Conservation (phyloP, 2,113 vertebrate species). For the Silurus glanis region DNA sequence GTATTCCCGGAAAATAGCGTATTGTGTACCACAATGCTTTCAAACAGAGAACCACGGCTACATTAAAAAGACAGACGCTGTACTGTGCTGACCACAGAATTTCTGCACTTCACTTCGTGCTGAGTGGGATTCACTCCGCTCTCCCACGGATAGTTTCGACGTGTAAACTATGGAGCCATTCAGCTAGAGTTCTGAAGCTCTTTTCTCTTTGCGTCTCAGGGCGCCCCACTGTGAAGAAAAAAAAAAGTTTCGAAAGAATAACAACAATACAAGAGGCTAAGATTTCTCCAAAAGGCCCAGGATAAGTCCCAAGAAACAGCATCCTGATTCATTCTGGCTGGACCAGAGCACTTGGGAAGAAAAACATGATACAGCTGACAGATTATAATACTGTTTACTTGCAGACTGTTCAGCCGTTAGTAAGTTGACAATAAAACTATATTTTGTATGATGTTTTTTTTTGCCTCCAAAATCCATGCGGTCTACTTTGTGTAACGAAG, state of each 20-base stretch:
- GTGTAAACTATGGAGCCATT: conserved; percentile 55
- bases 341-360: conserved; percentile 35
- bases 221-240: conserved; percentile 48
- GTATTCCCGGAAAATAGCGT: conserved; percentile 19
- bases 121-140: conserved; percentile 49
- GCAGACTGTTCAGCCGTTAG: conserved; percentile 3
- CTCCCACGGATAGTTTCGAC: conserved; percentile 51
- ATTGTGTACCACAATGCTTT: conserved; percentile 33
- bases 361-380: conserved; percentile 42
- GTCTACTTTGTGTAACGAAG: too few relatives aligned
- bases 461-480: neutral
- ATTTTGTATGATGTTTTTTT: too few relatives aligned
- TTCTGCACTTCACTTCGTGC: conserved; percentile 42
- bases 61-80: conserved; percentile 44
- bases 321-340: conserved; percentile 45
- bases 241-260: conserved; percentile 51
- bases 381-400: conserved; percentile 17
- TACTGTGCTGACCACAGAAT: conserved; percentile 37
- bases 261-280: conserved; percentile 58
- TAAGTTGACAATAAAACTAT: neutral
- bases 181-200: conserved; percentile 43
- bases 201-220: conserved; percentile 53
- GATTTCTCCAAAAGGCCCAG: conserved; percentile 51
- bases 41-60: conserved; percentile 37
- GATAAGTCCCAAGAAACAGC: conserved; percentile 50